Evolutionary conservation across 2,113 vertebrate species (phyloP).

Genomic region (Puntigrus tetrazona): DNA sequence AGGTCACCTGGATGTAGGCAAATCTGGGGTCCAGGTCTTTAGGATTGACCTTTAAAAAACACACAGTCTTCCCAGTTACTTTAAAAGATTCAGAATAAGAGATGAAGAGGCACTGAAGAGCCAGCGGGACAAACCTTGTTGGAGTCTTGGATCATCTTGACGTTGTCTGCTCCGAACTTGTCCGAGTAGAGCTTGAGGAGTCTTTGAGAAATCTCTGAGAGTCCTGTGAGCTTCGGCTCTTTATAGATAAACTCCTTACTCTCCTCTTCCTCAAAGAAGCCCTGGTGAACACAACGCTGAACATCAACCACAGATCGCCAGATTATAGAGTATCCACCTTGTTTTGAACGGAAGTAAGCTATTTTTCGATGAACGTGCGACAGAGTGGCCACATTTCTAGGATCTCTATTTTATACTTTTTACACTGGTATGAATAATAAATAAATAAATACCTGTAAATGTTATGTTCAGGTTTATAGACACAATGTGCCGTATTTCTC

Average conservation of each 20-base stretch:
- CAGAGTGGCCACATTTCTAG: too few relatives aligned
- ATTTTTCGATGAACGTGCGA: not conserved
- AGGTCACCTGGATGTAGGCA: slow-evolving; percentile 97
- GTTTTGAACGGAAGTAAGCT: not conserved
- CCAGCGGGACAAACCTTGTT: slow-evolving; percentile 83
- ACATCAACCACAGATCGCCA: not conserved
- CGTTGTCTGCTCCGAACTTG: slow-evolving; percentile 96
- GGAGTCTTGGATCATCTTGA: slow-evolving; percentile 99
- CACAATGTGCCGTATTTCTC: not conserved
- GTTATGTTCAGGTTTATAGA: not conserved
- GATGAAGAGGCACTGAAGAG: not conserved
- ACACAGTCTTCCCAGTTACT: not conserved
- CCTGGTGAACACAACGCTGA: slow-evolving; percentile 73
- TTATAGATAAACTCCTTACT: slow-evolving; percentile 99
- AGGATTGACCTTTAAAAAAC: slow-evolving; percentile 85
- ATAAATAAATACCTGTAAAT: too few relatives aligned
- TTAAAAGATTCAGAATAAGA: not conserved
- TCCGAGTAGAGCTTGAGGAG: slow-evolving; percentile 96
- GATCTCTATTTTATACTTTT: too few relatives aligned
- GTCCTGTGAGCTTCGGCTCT: slow-evolving; percentile 94
- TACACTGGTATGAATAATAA: too few relatives aligned
- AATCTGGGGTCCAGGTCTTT: slow-evolving; percentile 94
- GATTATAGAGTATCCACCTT: not conserved
- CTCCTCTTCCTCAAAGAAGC: slow-evolving; percentile 98
- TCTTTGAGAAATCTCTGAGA: slow-evolving; percentile 97